Evolutionary conservation across 2,888 invertebrate species (phyloP), one percentile per base, ranked within the genome.

Genomic region (Desoria tigrina): DNA sequence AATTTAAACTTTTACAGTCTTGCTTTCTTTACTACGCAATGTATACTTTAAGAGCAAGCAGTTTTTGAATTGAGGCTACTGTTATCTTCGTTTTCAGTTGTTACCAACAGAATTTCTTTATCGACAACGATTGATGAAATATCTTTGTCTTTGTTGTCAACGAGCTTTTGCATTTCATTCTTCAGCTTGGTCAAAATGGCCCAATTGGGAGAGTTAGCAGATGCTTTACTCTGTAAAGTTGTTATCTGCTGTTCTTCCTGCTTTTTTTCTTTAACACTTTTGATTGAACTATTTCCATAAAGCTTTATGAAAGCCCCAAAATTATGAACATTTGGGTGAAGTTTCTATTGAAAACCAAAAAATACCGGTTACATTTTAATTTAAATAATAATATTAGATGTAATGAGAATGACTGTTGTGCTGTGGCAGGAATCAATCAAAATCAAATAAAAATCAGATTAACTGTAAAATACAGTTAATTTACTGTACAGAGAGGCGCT

Each of bases 261-360:
- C 81, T 94, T 94, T 81, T 92, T 92, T 80, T 94, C 94, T 78
- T 93, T 92, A 78, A 92, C 90, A 67, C 90, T 90, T 80, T 93
- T 93, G 21, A 92, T 90, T 3, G 93, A 93, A 42, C 90, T 87
- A 77, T 91, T 93, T 60, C 94, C 96, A 81, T 98, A 98, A 37
- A 98, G 84, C 0, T 96, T 87, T 11, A 98, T 82, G 51, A 98
- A 84, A 0, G 96, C 94, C 61, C 97, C 97, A 94, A 97, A 97
- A 1, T 90, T 93, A 27, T 86, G 87, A 60, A 98, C 90, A 79
- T 96, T 93, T 0, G 98, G 97, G 83, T 98, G 98, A 28, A 99
- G 83, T 59, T 88, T 86, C 87, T 92, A 81, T 2, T 78, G 78
- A 61, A 68, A 45, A 62, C 9, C 23, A 55, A 37, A 55, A 42